These are phyloP conservation scores for Chironomus tentans DNA, from an alignment of 2,888 invertebrate genomes.

Conservation along the genomic window DNA sequence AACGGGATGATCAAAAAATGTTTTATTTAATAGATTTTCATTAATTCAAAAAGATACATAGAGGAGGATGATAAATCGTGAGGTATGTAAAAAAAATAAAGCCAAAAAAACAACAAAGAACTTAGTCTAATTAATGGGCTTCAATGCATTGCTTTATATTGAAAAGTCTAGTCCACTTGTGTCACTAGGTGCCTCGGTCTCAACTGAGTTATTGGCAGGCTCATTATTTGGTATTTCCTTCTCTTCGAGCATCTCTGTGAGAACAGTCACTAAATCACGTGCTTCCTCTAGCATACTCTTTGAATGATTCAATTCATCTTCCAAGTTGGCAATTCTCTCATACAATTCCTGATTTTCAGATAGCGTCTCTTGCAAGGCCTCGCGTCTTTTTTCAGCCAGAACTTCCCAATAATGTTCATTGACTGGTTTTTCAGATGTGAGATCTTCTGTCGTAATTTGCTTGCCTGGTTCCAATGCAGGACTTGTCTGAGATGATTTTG, in stretches of 20 bases:
- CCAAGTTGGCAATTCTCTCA: slow-evolving; percentile 43
- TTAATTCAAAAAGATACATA: neutral
- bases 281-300: slow-evolving; percentile 69
- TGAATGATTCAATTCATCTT: slow-evolving; percentile 53
- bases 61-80: neutral
- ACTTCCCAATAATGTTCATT: slow-evolving; percentile 69
- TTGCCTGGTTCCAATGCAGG: slow-evolving; percentile 49
- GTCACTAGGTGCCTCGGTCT: neutral
- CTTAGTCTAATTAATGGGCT: neutral
- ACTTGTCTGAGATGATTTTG: slow-evolving; percentile 40
- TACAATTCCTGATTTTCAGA: slow-evolving; percentile 58
- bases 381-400: slow-evolving; percentile 62
- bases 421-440: slow-evolving; percentile 58
- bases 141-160: neutral
- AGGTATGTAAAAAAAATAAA: neutral
- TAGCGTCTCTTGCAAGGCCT: slow-evolving; percentile 61
- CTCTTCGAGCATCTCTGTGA: slow-evolving; percentile 60
- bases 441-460: slow-evolving; percentile 53
- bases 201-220: neutral
- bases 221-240: slow-evolving; percentile 43
- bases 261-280: slow-evolving; percentile 61
- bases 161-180: neutral
- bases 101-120: too few relatives aligned
- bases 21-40: neutral
- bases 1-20: neutral